Evolutionary conservation across 23 tunicate genomes (phyloP).

Genomic region (Ciona savignyi): DNA sequence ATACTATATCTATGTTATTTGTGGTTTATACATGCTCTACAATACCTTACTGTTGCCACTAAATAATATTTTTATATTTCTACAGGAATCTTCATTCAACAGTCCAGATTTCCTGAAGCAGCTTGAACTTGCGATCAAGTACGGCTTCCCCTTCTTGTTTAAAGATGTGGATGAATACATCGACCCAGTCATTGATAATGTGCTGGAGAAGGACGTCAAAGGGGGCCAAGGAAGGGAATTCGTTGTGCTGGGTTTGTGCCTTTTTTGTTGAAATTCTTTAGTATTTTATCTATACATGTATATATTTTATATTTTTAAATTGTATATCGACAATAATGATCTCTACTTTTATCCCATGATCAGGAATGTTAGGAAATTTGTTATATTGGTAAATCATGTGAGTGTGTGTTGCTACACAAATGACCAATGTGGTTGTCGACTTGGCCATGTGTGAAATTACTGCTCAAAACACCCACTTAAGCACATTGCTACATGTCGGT

Average conservation of each 20-base stretch:
- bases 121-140: slow-evolving; percentile 96
- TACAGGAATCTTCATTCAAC: slow-evolving; percentile 97
- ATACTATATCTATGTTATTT: not conserved
- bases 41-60: too few species aligned
- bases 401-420: not conserved
- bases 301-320: too few species aligned
- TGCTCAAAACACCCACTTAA: not conserved
- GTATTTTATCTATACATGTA: too few species aligned
- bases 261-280: too few species aligned
- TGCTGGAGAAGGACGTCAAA: slow-evolving; percentile 88
- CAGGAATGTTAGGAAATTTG: too few species aligned
- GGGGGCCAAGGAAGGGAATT: slow-evolving; percentile 96
- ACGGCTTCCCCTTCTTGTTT: slow-evolving; percentile 98
- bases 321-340: too few species aligned
- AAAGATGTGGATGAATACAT: slow-evolving; percentile 99
- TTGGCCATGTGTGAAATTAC: not conserved
- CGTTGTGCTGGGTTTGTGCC: slow-evolving; percentile 77
- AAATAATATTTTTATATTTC: too few species aligned
- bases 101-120: slow-evolving; percentile 97
- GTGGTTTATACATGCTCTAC: too few species aligned
- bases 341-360: too few species aligned
- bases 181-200: slow-evolving; percentile 99
- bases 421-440: not conserved
- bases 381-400: not conserved
- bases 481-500: too few species aligned